Base-by-base conservation (phyloP, 64 coral and sea anemone species). In the Pocillopora damicornis region DNA sequence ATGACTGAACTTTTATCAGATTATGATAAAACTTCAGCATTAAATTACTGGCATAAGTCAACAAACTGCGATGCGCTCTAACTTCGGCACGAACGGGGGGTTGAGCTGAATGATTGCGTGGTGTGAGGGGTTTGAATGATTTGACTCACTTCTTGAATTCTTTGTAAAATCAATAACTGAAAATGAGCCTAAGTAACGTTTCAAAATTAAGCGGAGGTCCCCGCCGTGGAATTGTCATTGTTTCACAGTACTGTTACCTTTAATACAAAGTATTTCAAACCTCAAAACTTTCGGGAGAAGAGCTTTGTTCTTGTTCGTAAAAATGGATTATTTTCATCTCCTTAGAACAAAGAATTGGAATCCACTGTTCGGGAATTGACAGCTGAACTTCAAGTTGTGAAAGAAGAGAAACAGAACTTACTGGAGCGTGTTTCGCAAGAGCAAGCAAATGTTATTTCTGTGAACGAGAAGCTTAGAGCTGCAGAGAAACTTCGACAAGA, bases 371-470 rank as follows among this genome's bases (percentile, higher is more conserved):
- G 82, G 26, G 90, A 92, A 76, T 45, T 76, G 18, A 89, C 86
- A 69, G 75, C 76, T 63, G 94, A 93, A 74, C 61, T 93, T 17
- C 88, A 93, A 59, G 59, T 78, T 51, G 61, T 89, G 2, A 88
- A 86, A 62, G 88, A 89, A 26, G 91, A 96, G 73, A 89, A 90
- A 78, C 82, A 96, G 13, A 77, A 23, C 26, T 67, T 96, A 1
- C 73, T 87, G 1, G 22, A 78, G 16, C 74, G 74, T 4, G 35
- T 93, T 58, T 96, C 94, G 1, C 94, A 93, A 59, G 94, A 96
- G 23, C 94, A 96, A 89, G 94, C 94, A 17, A 96, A 89, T 56
- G 87, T 76, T 35, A 90, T 93, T 25, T 71, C 75, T 16, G 60
- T 93, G 61, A 92, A 83, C 42, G 88, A 96, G 11, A 96, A 90